phyloP scores from a whole-genome alignment of 1,140 invertebrate species.

The Cherax quadricarinatus region DNA sequence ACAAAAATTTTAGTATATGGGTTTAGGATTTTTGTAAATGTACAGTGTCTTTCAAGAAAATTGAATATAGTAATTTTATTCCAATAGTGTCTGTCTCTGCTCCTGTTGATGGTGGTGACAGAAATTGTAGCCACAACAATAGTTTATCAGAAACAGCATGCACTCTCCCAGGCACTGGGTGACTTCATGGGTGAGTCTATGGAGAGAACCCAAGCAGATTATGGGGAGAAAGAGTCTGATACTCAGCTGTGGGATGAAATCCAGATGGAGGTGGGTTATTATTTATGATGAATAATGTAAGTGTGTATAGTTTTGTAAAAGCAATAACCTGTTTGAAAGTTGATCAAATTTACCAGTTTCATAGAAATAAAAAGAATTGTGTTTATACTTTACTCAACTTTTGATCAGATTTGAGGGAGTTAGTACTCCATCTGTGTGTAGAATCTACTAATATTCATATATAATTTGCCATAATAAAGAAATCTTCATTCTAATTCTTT shows the following conservation, averaged over 20 bases:
- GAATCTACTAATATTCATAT: too few species aligned
- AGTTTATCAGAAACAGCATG: slow-evolving; percentile 50
- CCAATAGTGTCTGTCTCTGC: slow-evolving; percentile 83
- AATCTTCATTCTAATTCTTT: too few species aligned
- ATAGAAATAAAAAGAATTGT: too few species aligned
- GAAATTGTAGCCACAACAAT: slow-evolving; percentile 81
- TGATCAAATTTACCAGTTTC: neutral
- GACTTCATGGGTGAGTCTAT: slow-evolving; percentile 56
- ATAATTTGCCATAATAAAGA: too few species aligned
- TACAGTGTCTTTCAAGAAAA: too few species aligned
- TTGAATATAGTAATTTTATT: neutral
- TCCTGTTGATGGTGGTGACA: slow-evolving; percentile 87
- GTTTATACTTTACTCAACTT: too few species aligned
- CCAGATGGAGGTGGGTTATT: slow-evolving; percentile 79
- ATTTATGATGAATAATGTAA: neutral
- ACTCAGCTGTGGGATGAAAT: slow-evolving; percentile 85
- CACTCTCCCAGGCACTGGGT: slow-evolving; percentile 38
- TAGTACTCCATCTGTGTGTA: too few species aligned
- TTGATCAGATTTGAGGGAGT: too few species aligned
- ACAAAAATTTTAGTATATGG: too few species aligned
- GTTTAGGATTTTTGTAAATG: too few species aligned
- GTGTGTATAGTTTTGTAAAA: too few species aligned
- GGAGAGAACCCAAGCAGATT: slow-evolving; percentile 42
- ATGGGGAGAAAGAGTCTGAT: slow-evolving; percentile 55
- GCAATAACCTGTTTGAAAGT: neutral